Evolutionary conservation across 2,797 vertebrate species (phyloP), one percentile per base, ranked within the genome.

Genomic region (Alcedo atthis): DNA sequence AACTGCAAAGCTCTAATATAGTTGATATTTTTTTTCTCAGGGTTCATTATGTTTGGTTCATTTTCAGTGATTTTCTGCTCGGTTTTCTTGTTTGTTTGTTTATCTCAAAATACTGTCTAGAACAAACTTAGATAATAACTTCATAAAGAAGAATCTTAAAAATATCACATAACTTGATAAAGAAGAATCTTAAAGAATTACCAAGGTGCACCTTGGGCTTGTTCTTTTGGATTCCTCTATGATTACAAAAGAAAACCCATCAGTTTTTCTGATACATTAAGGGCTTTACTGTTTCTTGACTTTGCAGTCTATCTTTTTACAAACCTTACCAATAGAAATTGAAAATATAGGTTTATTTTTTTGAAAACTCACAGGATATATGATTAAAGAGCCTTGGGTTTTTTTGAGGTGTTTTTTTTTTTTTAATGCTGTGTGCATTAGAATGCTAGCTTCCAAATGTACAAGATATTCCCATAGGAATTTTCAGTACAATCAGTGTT

Each of bases 181-280:
- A 92, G 93, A 96, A 92, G 94, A 97, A 97, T 97, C 79, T 90
- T 93, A 83, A 92, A 86, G 94, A 97, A 98, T 97, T 97, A 97
- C 88, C 71, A 57, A 25, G 62, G 66, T 93, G 87, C 86, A 95
- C 84, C 90, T 95, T 67, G 90, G 95, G 85, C 94, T 97, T 97
- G 92, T 94, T 96, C 85, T 94, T 85, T 73, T 97, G 81, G 67
- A 93, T 90, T 86, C 68, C 48, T 94, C 76, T 95, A 70, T 92
- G 85, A 91, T 94, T 95, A 88, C 92, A 95, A 95, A 93, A 86
- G 49, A 26, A 93, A 94, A 94, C 64, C 76, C 92, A 84, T 95
- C 93, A 71, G 64, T 94, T 85, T 68, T 92, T 94, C 85, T 90
- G 33, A 8, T 46, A 93, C 89, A 63, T 93, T 90, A 96, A 97